Evolutionary conservation across 2,888 invertebrate genomes (phyloP), one percentile per base, ranked within the genome.

Genomic region (Hesperia comma): DNA sequence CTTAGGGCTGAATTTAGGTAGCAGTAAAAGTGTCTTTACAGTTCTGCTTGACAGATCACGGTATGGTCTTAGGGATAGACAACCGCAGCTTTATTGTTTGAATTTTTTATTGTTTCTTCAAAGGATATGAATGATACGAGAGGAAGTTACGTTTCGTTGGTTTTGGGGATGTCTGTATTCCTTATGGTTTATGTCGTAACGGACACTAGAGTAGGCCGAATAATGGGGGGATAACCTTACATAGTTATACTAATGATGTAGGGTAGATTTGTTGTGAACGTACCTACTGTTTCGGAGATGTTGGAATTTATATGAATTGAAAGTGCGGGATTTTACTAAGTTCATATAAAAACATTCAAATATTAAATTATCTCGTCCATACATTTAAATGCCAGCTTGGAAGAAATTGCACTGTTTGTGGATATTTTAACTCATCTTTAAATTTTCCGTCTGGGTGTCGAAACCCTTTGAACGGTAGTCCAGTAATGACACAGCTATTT

Each of bases 81-180:
- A 76, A 84, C 84, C 84, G 79, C 84, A 82, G 75, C 74, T 79
- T 83, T 84, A 84, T 84, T 82, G 83, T 85, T 82, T 68, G 74
- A 82, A 78, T 74, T 78, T 86, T 85, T 86, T 87, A 86, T 88
- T 85, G 79, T 84, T 79, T 79, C 78, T 81, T 72, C 70, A 75
- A 79, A 79, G 78, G 78, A 77, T 78, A 73, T 71, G 77, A 77
- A 72, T 71, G 69, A 72, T 75, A 75, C 77, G 72, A 78, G 78
- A 86, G 89, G 90, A 88, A 84, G 89, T 83, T 74, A 86, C 86
- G 79, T 85, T 77, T 87, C 86, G 88, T 85, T 89, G 84, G 74
- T 76, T 82, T 84, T 83, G 81, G 77, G 78, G 80, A 81, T 82
- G 83, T 84, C 83, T 87, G 84, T 84, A 83, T 87, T 82, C 76